Percentiles rank a stretch among this genome's conserved stretches.
phyloP scores from a whole-genome alignment of 2,113 vertebrate genomes.

The Himantopus leucocephalus region DNA sequence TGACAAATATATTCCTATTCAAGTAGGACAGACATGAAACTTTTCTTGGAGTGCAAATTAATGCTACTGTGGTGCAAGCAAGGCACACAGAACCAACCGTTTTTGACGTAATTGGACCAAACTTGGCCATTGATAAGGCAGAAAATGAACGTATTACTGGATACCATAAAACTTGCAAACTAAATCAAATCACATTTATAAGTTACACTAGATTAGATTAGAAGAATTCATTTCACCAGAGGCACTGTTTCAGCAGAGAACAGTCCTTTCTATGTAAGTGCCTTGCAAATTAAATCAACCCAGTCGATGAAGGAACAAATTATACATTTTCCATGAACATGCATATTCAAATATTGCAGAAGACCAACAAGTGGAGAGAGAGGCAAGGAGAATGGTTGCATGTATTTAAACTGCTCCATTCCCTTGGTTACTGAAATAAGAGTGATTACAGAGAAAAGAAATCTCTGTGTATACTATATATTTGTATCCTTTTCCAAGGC shows the following conservation, averaged over 20 bases:
- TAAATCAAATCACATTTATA: slow-evolving; percentile 11
- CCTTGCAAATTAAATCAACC: slow-evolving; percentile 64
- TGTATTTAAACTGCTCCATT: slow-evolving; percentile 45
- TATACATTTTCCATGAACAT: neutral
- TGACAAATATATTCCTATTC: neutral
- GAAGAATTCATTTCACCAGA: slow-evolving; percentile 43
- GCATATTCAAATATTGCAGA: slow-evolving; percentile 69
- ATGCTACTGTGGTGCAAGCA: neutral
- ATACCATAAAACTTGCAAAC: neutral
- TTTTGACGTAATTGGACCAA: neutral
- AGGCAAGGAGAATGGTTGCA: slow-evolving; percentile 4
- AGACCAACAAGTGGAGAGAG: slow-evolving; percentile 17
- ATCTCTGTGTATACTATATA: neutral
- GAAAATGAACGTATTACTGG: neutral
- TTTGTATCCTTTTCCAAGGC: neutral
- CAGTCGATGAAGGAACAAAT: neutral
- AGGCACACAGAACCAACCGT: neutral
- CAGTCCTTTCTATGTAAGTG: slow-evolving; percentile 29
- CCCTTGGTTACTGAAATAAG: slow-evolving; percentile 38
- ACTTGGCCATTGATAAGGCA: neutral
- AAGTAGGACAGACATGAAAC: neutral
- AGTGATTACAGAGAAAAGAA: slow-evolving; percentile 26
- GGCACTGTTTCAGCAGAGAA: slow-evolving; percentile 34
- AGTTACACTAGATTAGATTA: slow-evolving; percentile 42
- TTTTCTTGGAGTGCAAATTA: neutral